Percentiles rank a stretch among this genome's conserved stretches.
Conservation (phyloP, 2,113 vertebrate species). For the Plestiodon gilberti region DNA sequence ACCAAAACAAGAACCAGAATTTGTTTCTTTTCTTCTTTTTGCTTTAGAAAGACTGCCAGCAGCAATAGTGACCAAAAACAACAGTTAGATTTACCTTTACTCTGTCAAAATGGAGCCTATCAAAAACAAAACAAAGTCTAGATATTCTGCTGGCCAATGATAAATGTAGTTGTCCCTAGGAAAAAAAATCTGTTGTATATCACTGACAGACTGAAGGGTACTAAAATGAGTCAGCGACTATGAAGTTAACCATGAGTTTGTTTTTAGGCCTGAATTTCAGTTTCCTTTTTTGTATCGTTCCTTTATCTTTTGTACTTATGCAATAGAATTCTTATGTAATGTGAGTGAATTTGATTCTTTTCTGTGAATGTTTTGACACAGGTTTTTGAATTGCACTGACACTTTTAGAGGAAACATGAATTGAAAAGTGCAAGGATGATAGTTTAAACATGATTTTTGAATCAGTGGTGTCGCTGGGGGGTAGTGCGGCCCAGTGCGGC, state of each 20-base stretch:
- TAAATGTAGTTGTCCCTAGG: conserved; percentile 9
- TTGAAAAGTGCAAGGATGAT: not conserved
- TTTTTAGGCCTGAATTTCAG: conserved; percentile 13
- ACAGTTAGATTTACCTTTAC: conserved; percentile 35
- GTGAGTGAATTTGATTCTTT: not conserved
- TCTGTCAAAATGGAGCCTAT: conserved; percentile 31
- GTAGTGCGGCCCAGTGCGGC: too few species aligned
- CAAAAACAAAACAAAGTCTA: not conserved
- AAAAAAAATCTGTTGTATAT: accelerated
- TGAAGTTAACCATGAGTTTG: not conserved
- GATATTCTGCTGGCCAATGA: not conserved
- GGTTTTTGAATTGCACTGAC: not conserved
- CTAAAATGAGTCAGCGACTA: conserved; percentile 2
- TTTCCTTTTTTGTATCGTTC: conserved; percentile 3
- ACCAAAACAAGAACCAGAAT: not conserved
- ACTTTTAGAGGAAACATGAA: not conserved
- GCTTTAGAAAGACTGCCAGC: conserved; percentile 13
- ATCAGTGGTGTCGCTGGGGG: too few species aligned
- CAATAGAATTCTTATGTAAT: not conserved
- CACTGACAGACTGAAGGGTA: not conserved
- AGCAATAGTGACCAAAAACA: not conserved
- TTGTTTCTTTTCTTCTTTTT: not conserved
- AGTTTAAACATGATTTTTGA: too few species aligned
- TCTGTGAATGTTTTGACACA: not conserved
- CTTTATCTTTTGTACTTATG: not conserved